Evolutionary conservation across 2,888 invertebrate genomes (phyloP), one percentile per base, ranked within the genome.

Genomic region (Perdita meconis): DNA sequence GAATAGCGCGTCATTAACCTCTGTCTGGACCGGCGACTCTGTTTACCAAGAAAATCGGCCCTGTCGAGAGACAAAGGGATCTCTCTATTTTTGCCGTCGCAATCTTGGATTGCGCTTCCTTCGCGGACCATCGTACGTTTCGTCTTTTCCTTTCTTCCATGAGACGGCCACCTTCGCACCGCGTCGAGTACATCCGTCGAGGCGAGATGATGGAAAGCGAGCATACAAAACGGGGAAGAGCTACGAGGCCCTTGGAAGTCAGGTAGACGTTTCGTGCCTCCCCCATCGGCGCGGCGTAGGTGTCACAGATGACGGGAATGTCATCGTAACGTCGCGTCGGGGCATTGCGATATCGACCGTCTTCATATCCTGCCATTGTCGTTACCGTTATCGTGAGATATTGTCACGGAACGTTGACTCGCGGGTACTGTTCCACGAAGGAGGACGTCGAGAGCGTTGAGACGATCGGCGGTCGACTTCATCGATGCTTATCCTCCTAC

Each of bases 1-100:
- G 67, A 74, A 78, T 61, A 64, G 65, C 64, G 26, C 53, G 67
- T 78, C 81, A 66, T 81, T 81, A 81, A 59, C 81, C 61, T 65
- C 68, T 36, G 71, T 68, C 80, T 30, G 68, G 36, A 60, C 56
- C 30, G 63, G 66, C 63, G 63, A 73, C 56, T 38, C 67, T 69
- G 67, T 77, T 73, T 66, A 73, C 59, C 53, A 65, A 44, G 69
- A 69, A 81, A 81, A 75, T 81, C 73, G 73, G 65, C 59, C 64
- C 44, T 53, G 42, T n/a, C n/a, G n/a, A n/a, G n/a, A n/a, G n/a
- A n/a, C n/a, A n/a, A n/a, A n/a, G n/a, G n/a, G n/a, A n/a, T n/a
- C 51, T 38, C 38, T 30, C 36, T 60, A 57, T 53, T 66, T 80
- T 72, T 65, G 65, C 72, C 59, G 65, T 13, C 66, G 24, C 63